Evolutionary conservation across 2,888 invertebrate genomes (phyloP).

Genomic region (Polymixis lichenea): DNA sequence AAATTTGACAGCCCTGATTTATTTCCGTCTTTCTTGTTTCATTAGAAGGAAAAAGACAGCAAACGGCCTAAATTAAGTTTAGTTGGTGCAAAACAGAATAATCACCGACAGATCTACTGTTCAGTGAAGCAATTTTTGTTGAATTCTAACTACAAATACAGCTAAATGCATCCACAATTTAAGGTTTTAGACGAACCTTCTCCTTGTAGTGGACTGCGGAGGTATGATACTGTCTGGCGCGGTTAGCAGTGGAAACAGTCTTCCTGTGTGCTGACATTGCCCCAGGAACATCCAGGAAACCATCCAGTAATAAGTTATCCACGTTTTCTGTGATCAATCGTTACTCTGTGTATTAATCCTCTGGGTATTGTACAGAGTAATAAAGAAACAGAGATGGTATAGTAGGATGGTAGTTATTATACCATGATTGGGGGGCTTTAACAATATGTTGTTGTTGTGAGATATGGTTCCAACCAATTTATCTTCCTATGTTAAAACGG

Average conservation of each 20-base stretch:
- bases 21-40: no score
- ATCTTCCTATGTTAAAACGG: neutral
- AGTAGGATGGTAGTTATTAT: conserved; percentile 13
- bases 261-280: conserved; percentile 68
- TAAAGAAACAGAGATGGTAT: conserved; percentile 16
- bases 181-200: conserved; percentile 77
- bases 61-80: no score
- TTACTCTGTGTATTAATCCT: conserved; percentile 36
- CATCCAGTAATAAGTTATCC: conserved; percentile 86
- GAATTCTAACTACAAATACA: conserved; percentile 14
- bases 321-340: conserved; percentile 82
- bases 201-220: conserved; percentile 79
- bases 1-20: no score
- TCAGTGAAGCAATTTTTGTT: neutral
- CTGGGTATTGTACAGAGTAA: conserved; percentile 34
- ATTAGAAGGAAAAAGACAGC: no score
- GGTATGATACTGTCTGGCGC: conserved; percentile 81
- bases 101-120: neutral
- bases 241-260: conserved; percentile 66
- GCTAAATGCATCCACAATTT: conserved; percentile 14
- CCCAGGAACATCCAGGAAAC: conserved; percentile 85
- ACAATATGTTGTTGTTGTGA: neutral
- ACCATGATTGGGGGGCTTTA: neutral
- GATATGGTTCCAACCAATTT: neutral
- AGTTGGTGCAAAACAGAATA: neutral